Evolutionary conservation across 2,797 vertebrate genomes (phyloP).

Genomic region (Rhinella marina): DNA sequence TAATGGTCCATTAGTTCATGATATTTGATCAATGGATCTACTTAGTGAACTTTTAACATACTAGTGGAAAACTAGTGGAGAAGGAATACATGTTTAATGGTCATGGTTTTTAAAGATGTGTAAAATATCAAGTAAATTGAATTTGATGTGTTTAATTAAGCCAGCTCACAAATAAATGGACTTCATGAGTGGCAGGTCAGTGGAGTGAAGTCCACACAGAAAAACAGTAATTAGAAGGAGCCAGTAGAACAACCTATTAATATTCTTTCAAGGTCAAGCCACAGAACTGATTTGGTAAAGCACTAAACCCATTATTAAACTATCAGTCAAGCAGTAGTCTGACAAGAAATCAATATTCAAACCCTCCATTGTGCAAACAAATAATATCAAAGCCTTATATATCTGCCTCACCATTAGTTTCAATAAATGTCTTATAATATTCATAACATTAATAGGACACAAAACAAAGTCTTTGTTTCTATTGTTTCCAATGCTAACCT

Average conservation of each 20-base stretch:
- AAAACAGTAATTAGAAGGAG: conserved; percentile 72
- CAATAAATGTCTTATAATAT: conserved; percentile 54
- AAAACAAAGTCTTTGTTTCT: conserved; percentile 34
- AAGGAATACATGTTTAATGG: conserved; percentile 63
- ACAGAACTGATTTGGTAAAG: conserved; percentile 72
- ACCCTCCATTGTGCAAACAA: conserved; percentile 63
- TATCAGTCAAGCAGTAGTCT: conserved; percentile 61
- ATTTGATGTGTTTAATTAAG: conserved; percentile 78
- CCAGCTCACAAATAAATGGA: conserved; percentile 70
- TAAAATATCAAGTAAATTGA: conserved; percentile 71
- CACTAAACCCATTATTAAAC: conserved; percentile 65
- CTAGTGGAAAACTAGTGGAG: conserved; percentile 52
- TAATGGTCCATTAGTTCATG: neutral
- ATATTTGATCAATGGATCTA: neutral
- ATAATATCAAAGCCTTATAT: conserved; percentile 65
- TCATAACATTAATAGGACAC: conserved; percentile 52
- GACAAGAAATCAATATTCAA: conserved; percentile 72
- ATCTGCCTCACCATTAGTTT: conserved; percentile 58
- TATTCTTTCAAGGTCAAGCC: conserved; percentile 71
- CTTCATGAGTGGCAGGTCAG: conserved; percentile 70
- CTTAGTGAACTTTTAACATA: conserved; percentile 23
- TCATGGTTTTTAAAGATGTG: conserved; percentile 62
- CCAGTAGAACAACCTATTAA: conserved; percentile 63
- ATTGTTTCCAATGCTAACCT: conserved; percentile 20
- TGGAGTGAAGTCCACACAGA: conserved; percentile 69